A percentile compares a stretch with the other conserved stretches of the same genome.
These are phyloP conservation scores for Arge pagana DNA, from an alignment of 2,888 invertebrate genomes.

Conservation along the genomic window DNA sequence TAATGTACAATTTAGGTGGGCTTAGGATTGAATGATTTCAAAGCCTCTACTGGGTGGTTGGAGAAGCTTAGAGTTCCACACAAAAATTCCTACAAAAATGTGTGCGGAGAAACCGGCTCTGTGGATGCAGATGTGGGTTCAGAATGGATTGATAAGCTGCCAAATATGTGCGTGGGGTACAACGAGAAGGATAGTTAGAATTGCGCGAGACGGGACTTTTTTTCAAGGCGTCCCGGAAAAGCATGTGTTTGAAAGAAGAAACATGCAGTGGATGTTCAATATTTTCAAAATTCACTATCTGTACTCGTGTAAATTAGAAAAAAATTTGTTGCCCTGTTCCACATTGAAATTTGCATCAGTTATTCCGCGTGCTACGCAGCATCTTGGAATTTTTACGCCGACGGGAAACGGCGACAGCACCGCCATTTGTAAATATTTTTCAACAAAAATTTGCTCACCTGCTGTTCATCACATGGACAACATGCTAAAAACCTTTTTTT, in stretches of 20 bases:
- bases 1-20: constrained; percentile 11
- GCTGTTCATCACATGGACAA: too few relatives aligned
- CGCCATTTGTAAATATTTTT: too few relatives aligned
- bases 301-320: too few relatives aligned
- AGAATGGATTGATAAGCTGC: background rate
- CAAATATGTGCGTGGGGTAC: background rate
- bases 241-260: constrained; percentile 36
- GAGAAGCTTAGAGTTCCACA: constrained; percentile 21
- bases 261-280: constrained; percentile 37
- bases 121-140: background rate
- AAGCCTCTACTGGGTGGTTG: constrained; percentile 27
- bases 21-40: constrained; percentile 24
- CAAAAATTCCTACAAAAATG: constrained; percentile 21
- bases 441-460: too few relatives aligned
- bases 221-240: constrained; percentile 41
- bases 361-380: too few relatives aligned
- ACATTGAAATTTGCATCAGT: too few relatives aligned
- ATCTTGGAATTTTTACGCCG: too few relatives aligned
- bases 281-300: too few relatives aligned
- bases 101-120: constrained; percentile 5
- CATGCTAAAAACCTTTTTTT: too few relatives aligned
- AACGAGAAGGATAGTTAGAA: constrained; percentile 1
- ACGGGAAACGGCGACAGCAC: too few relatives aligned
- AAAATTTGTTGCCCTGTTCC: too few relatives aligned
- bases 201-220: constrained; percentile 40